Evolutionary conservation across 2,888 invertebrate species (phyloP).

Genomic region (Sarcophaga caerulescens): DNA sequence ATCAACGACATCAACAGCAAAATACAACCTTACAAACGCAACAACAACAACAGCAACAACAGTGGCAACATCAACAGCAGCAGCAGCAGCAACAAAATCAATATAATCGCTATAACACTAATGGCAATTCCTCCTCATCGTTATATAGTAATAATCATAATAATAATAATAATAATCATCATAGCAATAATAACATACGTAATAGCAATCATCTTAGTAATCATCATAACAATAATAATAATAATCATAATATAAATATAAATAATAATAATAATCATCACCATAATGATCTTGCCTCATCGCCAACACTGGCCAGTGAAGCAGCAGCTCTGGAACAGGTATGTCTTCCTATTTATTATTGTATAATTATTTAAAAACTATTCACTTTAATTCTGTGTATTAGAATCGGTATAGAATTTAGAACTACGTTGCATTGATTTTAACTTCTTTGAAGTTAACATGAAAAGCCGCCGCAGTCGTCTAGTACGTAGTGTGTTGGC

Average conservation of each 20-base stretch:
- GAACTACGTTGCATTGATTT: no score
- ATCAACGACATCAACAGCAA: slow-evolving; percentile 72
- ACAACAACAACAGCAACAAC: slow-evolving; percentile 70
- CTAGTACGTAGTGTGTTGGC: no score
- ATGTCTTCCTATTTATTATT: slow-evolving; percentile 15
- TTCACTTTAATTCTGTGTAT: no score
- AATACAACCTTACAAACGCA: slow-evolving; percentile 68
- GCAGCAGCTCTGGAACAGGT: slow-evolving; percentile 79
- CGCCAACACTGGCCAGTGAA: slow-evolving; percentile 77
- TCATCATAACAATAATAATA: slow-evolving; percentile 52
- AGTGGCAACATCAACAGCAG: slow-evolving; percentile 68
- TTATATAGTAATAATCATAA: slow-evolving; percentile 66
- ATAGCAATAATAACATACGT: slow-evolving; percentile 69
- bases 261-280: slow-evolving; percentile 66
- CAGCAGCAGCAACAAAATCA: slow-evolving; percentile 69
- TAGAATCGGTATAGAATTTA: no score
- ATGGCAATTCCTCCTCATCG: slow-evolving; percentile 67
- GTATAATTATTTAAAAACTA: background rate
- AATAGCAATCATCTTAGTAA: slow-evolving; percentile 69
- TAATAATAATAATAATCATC: slow-evolving; percentile 64
- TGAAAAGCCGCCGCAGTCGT: no score
- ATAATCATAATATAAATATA: slow-evolving; percentile 65
- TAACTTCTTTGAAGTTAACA: no score
- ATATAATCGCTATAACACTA: slow-evolving; percentile 67
- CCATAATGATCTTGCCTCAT: slow-evolving; percentile 72